These are phyloP conservation scores for Palythoa heliodiscus DNA, from an alignment of 92 coral and sea anemone species.

Conservation along the genomic window DNA sequence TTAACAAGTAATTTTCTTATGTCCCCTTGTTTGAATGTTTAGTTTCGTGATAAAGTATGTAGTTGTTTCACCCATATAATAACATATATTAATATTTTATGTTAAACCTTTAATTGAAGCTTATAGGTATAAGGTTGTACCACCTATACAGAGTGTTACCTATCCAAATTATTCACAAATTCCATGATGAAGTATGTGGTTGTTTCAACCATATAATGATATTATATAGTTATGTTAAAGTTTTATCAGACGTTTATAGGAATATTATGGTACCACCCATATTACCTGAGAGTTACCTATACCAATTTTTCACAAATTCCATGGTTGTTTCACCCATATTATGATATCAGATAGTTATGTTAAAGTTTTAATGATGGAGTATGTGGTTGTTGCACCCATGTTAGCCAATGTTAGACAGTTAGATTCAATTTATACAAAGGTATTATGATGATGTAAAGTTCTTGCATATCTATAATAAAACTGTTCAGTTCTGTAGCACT, in stretches of 20 bases:
- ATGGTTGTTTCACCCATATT: slow-evolving; percentile 23
- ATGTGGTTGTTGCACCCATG: slow-evolving; percentile 31
- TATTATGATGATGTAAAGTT: slow-evolving; percentile 28
- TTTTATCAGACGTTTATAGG: neutral
- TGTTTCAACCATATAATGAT: slow-evolving; percentile 18
- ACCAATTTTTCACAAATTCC: neutral
- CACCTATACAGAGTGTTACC: slow-evolving; percentile 17
- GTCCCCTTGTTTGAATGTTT: neutral
- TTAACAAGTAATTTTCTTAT: neutral
- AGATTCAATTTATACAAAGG: slow-evolving; percentile 19
- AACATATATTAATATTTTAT: neutral
- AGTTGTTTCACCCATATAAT: slow-evolving; percentile 5
- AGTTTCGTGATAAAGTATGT: neutral
- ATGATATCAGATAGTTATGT: slow-evolving; percentile 22
- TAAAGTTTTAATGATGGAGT: slow-evolving; percentile 28
- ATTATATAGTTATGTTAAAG: neutral
- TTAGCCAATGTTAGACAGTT: slow-evolving; percentile 29
- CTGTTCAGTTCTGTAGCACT: slow-evolving; percentile 12
- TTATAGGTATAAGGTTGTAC: slow-evolving; percentile 4
- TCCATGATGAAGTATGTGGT: slow-evolving; percentile 16
- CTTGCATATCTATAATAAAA: slow-evolving; percentile 18
- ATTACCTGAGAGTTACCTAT: slow-evolving; percentile 20
- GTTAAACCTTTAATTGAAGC: neutral
- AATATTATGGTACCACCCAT: neutral
- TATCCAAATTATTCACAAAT: slow-evolving; percentile 28